phyloP scores from a whole-genome alignment of 2,797 vertebrate genomes.

The Anabas testudineus region DNA sequence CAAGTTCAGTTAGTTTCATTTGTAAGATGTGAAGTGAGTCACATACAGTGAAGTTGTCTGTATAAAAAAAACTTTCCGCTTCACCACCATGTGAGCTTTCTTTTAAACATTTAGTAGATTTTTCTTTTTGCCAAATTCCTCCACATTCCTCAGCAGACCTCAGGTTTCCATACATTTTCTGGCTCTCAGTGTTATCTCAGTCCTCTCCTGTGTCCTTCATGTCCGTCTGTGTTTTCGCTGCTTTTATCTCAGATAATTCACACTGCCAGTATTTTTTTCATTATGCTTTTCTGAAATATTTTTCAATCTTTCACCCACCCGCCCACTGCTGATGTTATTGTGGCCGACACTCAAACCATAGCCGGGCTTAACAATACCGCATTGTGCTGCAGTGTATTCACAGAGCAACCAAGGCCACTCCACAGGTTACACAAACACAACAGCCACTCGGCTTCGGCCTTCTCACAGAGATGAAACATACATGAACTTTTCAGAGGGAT shows the following conservation, averaged over 20 bases:
- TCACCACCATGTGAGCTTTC: neutral
- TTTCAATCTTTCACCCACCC: slow-evolving; percentile 44
- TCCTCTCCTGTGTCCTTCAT: neutral
- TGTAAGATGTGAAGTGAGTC: too few species aligned
- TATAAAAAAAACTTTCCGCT: neutral
- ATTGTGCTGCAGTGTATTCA: slow-evolving; percentile 44
- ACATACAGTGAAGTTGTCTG: too few species aligned
- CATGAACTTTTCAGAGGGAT: slow-evolving; percentile 63
- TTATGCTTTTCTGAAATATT: slow-evolving; percentile 34
- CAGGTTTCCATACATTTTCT: neutral
- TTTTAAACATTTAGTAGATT: neutral
- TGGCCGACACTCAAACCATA: slow-evolving; percentile 41
- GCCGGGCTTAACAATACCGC: slow-evolving; percentile 33
- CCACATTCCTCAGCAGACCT: slow-evolving; percentile 9
- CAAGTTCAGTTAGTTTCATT: too few species aligned
- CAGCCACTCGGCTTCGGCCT: slow-evolving; percentile 51
- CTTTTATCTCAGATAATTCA: slow-evolving; percentile 32
- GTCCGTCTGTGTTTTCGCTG: neutral
- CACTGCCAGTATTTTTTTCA: slow-evolving; percentile 13
- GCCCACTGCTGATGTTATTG: slow-evolving; percentile 37
- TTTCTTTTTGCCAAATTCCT: slow-evolving; percentile 12
- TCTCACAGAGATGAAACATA: slow-evolving; percentile 28
- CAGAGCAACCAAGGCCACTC: slow-evolving; percentile 58
- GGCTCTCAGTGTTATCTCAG: neutral
- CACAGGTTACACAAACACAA: slow-evolving; percentile 49